A percentile compares a stretch with the other conserved stretches of the same genome.
Evolutionary conservation across 2,797 vertebrate species (phyloP).

Genomic region (Poecilia wingei): DNA sequence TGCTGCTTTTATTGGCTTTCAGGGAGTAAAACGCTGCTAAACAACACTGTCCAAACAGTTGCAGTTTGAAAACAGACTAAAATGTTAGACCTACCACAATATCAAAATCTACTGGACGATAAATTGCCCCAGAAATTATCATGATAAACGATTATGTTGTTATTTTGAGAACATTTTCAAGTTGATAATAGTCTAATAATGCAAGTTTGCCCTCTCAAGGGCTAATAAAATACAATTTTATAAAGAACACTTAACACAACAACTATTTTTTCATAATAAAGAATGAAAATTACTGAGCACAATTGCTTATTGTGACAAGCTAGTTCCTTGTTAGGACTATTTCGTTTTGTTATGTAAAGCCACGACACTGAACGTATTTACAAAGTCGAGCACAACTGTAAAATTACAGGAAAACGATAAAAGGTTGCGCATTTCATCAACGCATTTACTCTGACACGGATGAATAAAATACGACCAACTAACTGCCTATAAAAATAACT

Average conservation of each 20-base stretch:
- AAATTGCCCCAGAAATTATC: too few relatives aligned
- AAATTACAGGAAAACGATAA: neutral
- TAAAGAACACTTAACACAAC: too few relatives aligned
- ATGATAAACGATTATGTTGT: too few relatives aligned
- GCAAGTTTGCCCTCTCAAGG: too few relatives aligned
- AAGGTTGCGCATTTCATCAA: neutral
- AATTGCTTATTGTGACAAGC: neutral
- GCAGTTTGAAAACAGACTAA: neutral
- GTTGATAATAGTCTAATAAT: too few relatives aligned
- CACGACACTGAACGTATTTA: neutral
- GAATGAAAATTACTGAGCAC: too few relatives aligned
- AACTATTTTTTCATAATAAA: too few relatives aligned
- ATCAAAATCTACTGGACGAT: too few relatives aligned
- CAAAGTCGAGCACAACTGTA: neutral
- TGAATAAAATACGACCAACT: neutral
- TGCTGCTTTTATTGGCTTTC: neutral
- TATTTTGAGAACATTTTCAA: too few relatives aligned
- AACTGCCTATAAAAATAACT: neutral
- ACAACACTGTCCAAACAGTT: neutral
- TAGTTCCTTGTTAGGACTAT: neutral
- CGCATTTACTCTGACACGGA: neutral
- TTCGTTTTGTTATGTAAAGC: neutral
- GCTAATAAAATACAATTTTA: too few relatives aligned
- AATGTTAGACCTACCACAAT: neutral
- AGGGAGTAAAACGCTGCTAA: neutral